Percentiles rank a stretch among this genome's conserved stretches.
These are phyloP conservation scores for Glaucomys volans DNA, from an alignment of 2,113 vertebrate species.

Conservation along the genomic window DNA sequence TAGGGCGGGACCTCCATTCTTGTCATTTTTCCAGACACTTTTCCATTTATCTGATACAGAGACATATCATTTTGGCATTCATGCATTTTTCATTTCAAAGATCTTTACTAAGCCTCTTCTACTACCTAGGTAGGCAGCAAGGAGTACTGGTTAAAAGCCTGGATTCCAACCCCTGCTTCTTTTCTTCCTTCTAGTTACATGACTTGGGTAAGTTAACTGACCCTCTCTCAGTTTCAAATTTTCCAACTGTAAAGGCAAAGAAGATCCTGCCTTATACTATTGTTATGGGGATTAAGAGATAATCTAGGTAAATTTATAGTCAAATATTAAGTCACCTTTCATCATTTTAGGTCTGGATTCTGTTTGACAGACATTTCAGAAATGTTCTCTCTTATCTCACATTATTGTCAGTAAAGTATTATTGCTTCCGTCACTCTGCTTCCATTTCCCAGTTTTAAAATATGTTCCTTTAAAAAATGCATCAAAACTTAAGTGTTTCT, in stretches of 20 bases:
- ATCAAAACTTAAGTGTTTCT: neutral
- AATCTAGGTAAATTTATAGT: neutral
- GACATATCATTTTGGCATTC: neutral
- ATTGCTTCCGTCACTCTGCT: neutral
- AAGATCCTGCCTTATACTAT: neutral
- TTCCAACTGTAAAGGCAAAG: neutral
- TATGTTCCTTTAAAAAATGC: neutral
- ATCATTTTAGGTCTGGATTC: neutral
- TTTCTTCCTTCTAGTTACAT: neutral
- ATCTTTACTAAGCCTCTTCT: neutral
- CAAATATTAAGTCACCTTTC: neutral
- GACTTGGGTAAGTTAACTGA: neutral
- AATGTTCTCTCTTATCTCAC: neutral
- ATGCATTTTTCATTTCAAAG: neutral
- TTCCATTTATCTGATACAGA: neutral
- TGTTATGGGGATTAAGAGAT: neutral
- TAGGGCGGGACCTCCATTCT: neutral
- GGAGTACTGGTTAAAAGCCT: neutral
- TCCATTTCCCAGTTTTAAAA: neutral
- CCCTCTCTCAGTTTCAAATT: neutral
- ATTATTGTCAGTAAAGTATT: constrained; percentile 21
- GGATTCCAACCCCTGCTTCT: neutral
- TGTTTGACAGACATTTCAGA: neutral
- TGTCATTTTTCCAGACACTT: neutral
- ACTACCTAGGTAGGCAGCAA: neutral